Evolutionary conservation across 2,113 vertebrate genomes (phyloP), one percentile per base, ranked within the genome.

Genomic region (Sinocyclocheilus rhinocerous): DNA sequence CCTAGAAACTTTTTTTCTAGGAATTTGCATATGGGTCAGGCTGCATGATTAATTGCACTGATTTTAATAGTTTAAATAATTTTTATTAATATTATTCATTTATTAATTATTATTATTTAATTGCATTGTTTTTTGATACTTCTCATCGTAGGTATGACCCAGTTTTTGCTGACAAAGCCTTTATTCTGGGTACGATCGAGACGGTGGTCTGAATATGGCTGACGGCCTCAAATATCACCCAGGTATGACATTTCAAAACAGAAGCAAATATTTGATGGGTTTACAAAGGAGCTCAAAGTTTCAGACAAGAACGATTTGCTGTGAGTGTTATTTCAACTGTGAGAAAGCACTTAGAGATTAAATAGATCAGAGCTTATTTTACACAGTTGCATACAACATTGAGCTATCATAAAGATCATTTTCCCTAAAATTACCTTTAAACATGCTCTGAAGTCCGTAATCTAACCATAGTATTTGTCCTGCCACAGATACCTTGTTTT

Each of bases 211-310:
- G 50, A 57, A 48, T 45, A 36, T 65, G 36, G 73, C n/a, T 61
- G 26, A 20, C 63, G 18, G 63, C 18, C 22, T 77, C 75, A n/a
- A 55, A 45, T 72, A 83, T 85, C 78, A 85, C 61, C 52, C 81
- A 67, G 85, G 84, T 81, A 82, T 79, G 72, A 89, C 20, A 85
- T 89, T 85, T 82, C 72, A 78, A 85, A 48, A 79, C 83, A 83
- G 83, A 73, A 61, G 57, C 39, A 42, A 65, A 73, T 73, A 85
- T 88, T 45, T 82, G 69, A 86, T 72, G 36, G n/a, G 26, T 69
- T 36, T 26, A 55, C 36, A 42, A 24, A 79, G 18, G 36, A 80
- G 45, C 83, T 63, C n/a, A 24, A 13, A 2, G 76, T 78, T 78
- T 78, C 50, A 78, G 50, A 22, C 48, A 12, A 52, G 48, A 55